phyloP scores from a whole-genome alignment of 2,888 invertebrate species.

The Lagria hirta region DNA sequence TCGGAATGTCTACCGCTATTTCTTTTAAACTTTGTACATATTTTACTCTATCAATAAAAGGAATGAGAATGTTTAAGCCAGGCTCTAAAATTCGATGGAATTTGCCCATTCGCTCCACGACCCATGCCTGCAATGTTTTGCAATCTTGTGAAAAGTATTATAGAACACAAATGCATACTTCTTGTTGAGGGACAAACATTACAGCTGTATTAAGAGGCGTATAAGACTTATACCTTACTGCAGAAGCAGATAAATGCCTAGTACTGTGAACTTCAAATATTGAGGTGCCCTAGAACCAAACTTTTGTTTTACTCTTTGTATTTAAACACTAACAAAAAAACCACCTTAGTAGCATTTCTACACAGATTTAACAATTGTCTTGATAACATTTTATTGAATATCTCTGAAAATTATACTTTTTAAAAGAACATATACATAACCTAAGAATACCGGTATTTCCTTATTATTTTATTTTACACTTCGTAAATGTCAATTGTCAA shows the following conservation, averaged over 20 bases:
- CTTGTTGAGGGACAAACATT: slow-evolving; percentile 99
- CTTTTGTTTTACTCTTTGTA: background rate
- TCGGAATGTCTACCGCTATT: slow-evolving; percentile 98
- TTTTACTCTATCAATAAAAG: slow-evolving; percentile 88
- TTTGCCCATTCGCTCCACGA: slow-evolving; percentile 98
- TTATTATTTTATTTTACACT: slow-evolving; percentile 6
- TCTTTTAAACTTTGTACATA: slow-evolving; percentile 99
- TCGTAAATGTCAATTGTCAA: slow-evolving; percentile 4
- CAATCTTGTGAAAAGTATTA: slow-evolving; percentile 3
- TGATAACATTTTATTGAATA: slow-evolving; percentile 16
- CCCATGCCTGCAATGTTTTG: slow-evolving; percentile 74
- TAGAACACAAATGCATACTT: slow-evolving; percentile 66
- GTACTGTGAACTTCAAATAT: background rate
- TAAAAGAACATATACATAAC: slow-evolving; percentile 16
- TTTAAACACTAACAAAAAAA: background rate
- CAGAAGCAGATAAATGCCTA: no score
- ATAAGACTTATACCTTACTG: slow-evolving; percentile 40
- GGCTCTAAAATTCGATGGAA: slow-evolving; percentile 92
- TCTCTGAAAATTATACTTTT: slow-evolving; percentile 3
- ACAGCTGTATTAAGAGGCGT: slow-evolving; percentile 89
- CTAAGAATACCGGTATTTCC: slow-evolving; percentile 20
- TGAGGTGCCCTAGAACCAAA: slow-evolving; percentile 10
- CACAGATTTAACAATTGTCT: slow-evolving; percentile 15
- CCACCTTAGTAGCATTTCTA: slow-evolving; percentile 9
- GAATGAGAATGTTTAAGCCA: slow-evolving; percentile 89